Conservation (phyloP, 2,888 invertebrate species). For the Lithophane ornitopus region DNA sequence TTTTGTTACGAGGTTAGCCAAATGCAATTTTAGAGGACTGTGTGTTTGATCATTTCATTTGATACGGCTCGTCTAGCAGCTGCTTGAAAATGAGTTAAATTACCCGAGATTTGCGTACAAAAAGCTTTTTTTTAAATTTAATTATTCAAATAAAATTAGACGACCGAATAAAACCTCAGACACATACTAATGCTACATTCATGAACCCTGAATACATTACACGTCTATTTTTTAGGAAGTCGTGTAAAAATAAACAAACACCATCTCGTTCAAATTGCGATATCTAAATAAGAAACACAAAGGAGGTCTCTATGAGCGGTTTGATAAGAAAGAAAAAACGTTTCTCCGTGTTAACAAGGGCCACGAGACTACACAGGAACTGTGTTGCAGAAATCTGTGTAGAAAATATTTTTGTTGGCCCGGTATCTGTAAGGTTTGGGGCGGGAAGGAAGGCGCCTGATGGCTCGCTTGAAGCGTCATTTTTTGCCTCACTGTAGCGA, state of each 20-base stretch:
- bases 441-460: slow-evolving; percentile 53
- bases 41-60: slow-evolving; percentile 27
- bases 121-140: slow-evolving; percentile 2
- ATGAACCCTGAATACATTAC: neutral
- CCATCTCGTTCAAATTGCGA: slow-evolving; percentile 7
- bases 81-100: slow-evolving; percentile 12
- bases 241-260: slow-evolving; percentile 13
- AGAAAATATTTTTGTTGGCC: slow-evolving; percentile 32
- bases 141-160: neutral
- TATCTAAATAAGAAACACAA: slow-evolving; percentile 42
- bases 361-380: slow-evolving; percentile 1
- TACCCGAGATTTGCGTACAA: neutral
- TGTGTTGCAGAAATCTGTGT: slow-evolving; percentile 16
- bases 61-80: slow-evolving; percentile 1
- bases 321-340: slow-evolving; percentile 39
- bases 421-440: slow-evolving; percentile 41
- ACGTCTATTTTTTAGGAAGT: neutral
- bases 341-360: slow-evolving; percentile 27
- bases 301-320: slow-evolving; percentile 15
- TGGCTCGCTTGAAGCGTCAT: slow-evolving; percentile 30
- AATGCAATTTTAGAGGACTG: slow-evolving; percentile 16
- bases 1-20: slow-evolving; percentile 27
- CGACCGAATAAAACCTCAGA: neutral
- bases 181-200: neutral
- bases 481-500: slow-evolving; percentile 11